Evolutionary conservation across 1,140 invertebrate genomes (phyloP).

Genomic region (Euschistus heros): DNA sequence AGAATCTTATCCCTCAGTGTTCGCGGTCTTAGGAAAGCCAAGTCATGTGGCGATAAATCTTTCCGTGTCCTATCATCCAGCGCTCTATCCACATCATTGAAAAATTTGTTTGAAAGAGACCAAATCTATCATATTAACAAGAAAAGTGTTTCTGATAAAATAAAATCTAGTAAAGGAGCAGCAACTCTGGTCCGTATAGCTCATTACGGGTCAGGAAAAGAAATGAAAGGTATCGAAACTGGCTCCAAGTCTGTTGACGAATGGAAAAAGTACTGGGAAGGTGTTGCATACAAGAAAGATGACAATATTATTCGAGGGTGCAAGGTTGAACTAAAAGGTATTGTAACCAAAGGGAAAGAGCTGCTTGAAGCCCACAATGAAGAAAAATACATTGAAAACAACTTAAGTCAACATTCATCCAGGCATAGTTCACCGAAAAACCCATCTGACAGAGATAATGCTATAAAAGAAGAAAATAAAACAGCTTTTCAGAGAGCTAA

Average conservation of each 20-base stretch:
- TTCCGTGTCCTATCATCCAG: background rate
- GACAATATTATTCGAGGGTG: background rate
- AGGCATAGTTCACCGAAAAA: no score
- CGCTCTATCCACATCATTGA: background rate
- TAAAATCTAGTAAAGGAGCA: background rate
- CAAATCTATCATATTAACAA: background rate
- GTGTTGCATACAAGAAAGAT: background rate
- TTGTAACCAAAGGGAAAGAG: background rate
- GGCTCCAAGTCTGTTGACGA: background rate
- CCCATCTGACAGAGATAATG: no score
- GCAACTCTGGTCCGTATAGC: background rate
- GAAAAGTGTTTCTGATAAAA: background rate
- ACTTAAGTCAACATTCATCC: no score
- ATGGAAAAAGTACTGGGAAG: conserved; percentile 11
- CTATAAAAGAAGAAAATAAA: background rate
- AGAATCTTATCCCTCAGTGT: conserved; percentile 1
- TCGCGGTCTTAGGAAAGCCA: conserved; percentile 1
- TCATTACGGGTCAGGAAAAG: background rate
- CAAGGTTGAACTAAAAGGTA: background rate
- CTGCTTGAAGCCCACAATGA: background rate
- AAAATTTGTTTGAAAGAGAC: conserved; percentile 2
- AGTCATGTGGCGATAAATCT: conserved; percentile 3
- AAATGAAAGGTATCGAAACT: background rate
- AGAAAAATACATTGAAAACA: no score
- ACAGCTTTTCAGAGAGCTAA: conserved; percentile 6